Evolutionary conservation across 2,888 invertebrate species (phyloP).

Genomic region (Protophormia terraenovae): DNA sequence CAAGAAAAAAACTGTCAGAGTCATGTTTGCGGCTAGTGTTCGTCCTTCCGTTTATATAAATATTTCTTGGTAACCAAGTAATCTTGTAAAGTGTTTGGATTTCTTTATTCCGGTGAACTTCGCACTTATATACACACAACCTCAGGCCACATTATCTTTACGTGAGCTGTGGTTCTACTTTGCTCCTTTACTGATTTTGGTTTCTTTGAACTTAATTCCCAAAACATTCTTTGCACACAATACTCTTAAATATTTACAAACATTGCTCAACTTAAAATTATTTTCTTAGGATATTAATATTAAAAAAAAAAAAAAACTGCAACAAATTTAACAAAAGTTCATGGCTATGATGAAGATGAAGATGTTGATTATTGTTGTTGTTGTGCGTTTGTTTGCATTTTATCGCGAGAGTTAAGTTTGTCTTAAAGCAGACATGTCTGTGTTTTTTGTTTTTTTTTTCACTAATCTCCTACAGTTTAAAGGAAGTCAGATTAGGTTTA

Average conservation of each 20-base stretch:
- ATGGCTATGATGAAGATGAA: slow-evolving; percentile 19
- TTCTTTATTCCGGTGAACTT: slow-evolving; percentile 69
- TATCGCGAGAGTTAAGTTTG: slow-evolving; percentile 58
- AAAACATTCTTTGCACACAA: slow-evolving; percentile 12
- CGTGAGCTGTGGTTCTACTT: slow-evolving; percentile 56
- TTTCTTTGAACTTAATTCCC: slow-evolving; percentile 20
- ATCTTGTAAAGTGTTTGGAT: slow-evolving; percentile 65
- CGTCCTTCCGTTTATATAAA: background rate
- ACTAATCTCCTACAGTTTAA: slow-evolving; percentile 2
- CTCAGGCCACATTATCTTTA: slow-evolving; percentile 69
- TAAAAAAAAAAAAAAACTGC: background rate
- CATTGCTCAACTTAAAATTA: slow-evolving; percentile 50
- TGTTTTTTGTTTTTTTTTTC: slow-evolving; percentile 45
- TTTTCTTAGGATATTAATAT: slow-evolving; percentile 45
- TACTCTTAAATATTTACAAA: slow-evolving; percentile 19
- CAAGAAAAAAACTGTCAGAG: slow-evolving; percentile 36
- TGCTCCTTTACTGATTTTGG: background rate
- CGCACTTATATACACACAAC: slow-evolving; percentile 70
- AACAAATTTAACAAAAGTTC: slow-evolving; percentile 13
- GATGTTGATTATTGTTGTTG: slow-evolving; percentile 36
- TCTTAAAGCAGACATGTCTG: slow-evolving; percentile 75
- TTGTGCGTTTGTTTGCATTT: slow-evolving; percentile 27
- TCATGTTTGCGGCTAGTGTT: slow-evolving; percentile 28
- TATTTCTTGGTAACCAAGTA: slow-evolving; percentile 31
- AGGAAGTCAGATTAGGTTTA: no score